phyloP scores from a whole-genome alignment of 1,140 invertebrate species.

The Leguminivora glycinivorella region DNA sequence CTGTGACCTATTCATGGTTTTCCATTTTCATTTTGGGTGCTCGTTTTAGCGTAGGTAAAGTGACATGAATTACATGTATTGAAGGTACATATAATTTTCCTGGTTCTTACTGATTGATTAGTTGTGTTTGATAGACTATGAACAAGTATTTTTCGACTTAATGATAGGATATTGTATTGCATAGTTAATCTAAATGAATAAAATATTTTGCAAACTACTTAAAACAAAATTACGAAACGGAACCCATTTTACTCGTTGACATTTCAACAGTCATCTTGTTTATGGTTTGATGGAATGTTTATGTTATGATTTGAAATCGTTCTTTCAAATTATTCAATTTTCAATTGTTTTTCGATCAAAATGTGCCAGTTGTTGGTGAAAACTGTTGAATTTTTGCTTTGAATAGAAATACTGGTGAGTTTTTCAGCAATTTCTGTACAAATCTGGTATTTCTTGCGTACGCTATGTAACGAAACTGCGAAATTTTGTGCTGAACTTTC shows the following conservation, averaged over 20 bases:
- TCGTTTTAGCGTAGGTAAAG: no score
- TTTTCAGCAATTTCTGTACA: constrained; percentile 36
- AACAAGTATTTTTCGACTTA: no score
- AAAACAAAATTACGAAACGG: not conserved
- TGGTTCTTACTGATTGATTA: no score
- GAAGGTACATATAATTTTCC: no score
- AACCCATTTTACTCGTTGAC: not conserved
- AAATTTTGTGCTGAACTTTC: constrained; percentile 28
- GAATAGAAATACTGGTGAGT: constrained; percentile 34
- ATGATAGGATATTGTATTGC: no score
- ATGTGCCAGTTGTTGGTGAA: constrained; percentile 55
- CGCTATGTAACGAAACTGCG: constrained; percentile 26
- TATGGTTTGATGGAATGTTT: constrained; percentile 40
- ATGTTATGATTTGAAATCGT: constrained; percentile 41
- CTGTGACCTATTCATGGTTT: no score
- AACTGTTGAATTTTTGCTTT: constrained; percentile 34
- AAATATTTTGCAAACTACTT: no score
- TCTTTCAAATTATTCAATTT: constrained; percentile 37
- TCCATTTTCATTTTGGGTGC: no score
- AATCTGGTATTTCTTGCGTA: constrained; percentile 29
- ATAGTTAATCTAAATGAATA: no score
- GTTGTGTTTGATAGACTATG: no score
- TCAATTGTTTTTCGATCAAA: constrained; percentile 59
- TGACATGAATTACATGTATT: no score
- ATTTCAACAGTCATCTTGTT: constrained; percentile 27